Evolutionary conservation across 1,140 invertebrate species (phyloP), one percentile per base, ranked within the genome.

Genomic region (Drosophila funebris): DNA sequence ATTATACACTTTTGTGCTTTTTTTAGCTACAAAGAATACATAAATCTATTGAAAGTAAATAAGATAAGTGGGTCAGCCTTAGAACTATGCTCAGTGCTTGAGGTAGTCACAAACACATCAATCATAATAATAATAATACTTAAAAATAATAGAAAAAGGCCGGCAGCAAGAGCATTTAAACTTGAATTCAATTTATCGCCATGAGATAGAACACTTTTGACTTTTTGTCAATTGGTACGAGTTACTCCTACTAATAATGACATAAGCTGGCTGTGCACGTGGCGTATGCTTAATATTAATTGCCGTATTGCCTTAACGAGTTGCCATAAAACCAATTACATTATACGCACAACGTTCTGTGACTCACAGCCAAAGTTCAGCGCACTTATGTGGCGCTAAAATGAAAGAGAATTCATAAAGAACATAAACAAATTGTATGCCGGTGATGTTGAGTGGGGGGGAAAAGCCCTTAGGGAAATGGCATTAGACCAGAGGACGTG

Each of bases 11-110:
- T 43, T 33, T 46, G 56, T 44, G 50, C 60, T 83, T 68, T 69
- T 83, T 79, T 73, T 84, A 43, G 62, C 41, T 31, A 50, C 22
- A 36, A 48, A 41, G 31, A 60, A 72, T 77, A 73, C 71, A 78
- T 82, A 78, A 80, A 82, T 77, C 63, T 83, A 83, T 87, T 87
- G 78, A 87, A 87, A 85, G 74, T 76, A 75, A 81, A 85, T 78
- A 87, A 43, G 67, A 44, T 78, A 87, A 72, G 70, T 85, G 60
- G 82, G 82, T 85, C 82, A 85, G 63, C 52, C 18, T 48, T 31
- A 39, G 54, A 60, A 64, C 22, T 24, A 18, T 31, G 67, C 46
- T 31, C 61, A 63, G 31, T 66, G 39, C 37, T 69, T 73, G 71
- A 73, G 71, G 71, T 73, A 61, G 70, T 73, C 63, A 24, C 39